Base-by-base conservation (phyloP, 2,797 vertebrate genomes). In the Arrhamphus sclerolepis region DNA sequence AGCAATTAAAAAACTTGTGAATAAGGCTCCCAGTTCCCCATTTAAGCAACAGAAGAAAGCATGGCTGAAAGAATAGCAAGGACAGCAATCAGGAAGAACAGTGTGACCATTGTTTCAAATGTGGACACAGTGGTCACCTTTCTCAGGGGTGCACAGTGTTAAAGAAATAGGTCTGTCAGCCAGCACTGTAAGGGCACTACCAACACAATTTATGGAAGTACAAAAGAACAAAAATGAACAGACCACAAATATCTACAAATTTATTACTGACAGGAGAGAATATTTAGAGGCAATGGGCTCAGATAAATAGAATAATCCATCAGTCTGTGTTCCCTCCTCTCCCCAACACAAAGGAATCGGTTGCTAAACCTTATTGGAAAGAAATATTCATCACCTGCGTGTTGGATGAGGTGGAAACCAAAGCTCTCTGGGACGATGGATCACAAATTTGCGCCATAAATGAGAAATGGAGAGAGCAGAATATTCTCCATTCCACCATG, bases 81-180 rank as follows among this genome's bases (percentile, higher is more conserved):
- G 53, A 63, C 16, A 48, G 6, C 2, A 60, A 31, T 1, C 53
- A 3, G 8, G 54, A 20, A 7, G 51, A 68, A 1, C 11, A 44
- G 5, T 80, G 70, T 42, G 57, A 65, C 16, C 66, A 62, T n/a
- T 73, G 62, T 4, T 69, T 72, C 21, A 65, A 70, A 40, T 69
- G 61, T 38, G 56, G 64, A 29, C 55, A 72, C 16, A 51, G 54
- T 24, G 53, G 72, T 4, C 64, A 80, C 19, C 14, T 70, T 6
- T 76, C 72, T 2, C 11, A 38, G 0, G 77, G 72, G 10, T 76
- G 65, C 10, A 40, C 56, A 2, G 11, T n/a, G n/a, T n/a, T n/a
- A n/a, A 16, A n/a, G 10, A 7, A 20, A 46, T 13, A 4, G 21
- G 39, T 9, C 19, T 56, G 39, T 55, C 22, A 26, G 49, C 31